A percentile compares a stretch with the other conserved stretches of the same genome.
phyloP scores from a whole-genome alignment of 2,888 invertebrate genomes.

The Chydorus sphaericus region DNA sequence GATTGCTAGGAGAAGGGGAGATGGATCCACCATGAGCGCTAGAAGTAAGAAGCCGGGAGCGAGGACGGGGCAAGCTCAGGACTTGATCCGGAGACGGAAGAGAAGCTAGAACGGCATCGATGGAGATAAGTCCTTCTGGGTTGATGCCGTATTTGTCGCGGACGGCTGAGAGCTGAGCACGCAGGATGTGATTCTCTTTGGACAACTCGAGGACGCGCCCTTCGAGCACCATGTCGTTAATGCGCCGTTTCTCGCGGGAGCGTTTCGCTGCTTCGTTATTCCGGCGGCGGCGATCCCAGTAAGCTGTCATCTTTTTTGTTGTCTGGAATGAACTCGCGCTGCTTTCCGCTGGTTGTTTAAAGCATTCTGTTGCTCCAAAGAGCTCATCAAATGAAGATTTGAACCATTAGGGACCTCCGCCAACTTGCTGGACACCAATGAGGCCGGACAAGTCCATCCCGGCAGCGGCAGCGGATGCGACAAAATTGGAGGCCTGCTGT shows the following conservation, averaged over 20 bases:
- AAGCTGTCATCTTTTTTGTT: slow-evolving; percentile 91
- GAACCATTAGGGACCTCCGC: background rate
- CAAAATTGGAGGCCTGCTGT: background rate
- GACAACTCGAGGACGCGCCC: slow-evolving; percentile 84
- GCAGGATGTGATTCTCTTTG: slow-evolving; percentile 86
- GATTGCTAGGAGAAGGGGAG: slow-evolving; percentile 22
- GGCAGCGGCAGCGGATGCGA: background rate
- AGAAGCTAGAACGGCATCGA: slow-evolving; percentile 75
- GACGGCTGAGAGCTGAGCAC: slow-evolving; percentile 81
- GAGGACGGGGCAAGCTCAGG: slow-evolving; percentile 56
- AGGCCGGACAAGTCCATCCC: slow-evolving; percentile 7
- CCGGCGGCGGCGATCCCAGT: slow-evolving; percentile 88
- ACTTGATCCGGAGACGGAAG: slow-evolving; percentile 72
- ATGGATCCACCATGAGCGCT: slow-evolving; percentile 22
- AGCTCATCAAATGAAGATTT: background rate
- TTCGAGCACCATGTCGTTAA: slow-evolving; percentile 93
- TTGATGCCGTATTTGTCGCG: slow-evolving; percentile 84
- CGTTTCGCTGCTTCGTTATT: slow-evolving; percentile 96
- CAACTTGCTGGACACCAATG: background rate
- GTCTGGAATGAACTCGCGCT: slow-evolving; percentile 91
- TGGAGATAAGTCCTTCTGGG: slow-evolving; percentile 69
- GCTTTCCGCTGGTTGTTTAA: slow-evolving; percentile 52
- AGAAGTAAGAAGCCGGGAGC: slow-evolving; percentile 38
- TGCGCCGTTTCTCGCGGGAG: slow-evolving; percentile 87
- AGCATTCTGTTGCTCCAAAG: background rate